Evolutionary conservation across 2,888 invertebrate genomes (phyloP), one percentile per base, ranked within the genome.

Genomic region (Patella ulyssiponensis): DNA sequence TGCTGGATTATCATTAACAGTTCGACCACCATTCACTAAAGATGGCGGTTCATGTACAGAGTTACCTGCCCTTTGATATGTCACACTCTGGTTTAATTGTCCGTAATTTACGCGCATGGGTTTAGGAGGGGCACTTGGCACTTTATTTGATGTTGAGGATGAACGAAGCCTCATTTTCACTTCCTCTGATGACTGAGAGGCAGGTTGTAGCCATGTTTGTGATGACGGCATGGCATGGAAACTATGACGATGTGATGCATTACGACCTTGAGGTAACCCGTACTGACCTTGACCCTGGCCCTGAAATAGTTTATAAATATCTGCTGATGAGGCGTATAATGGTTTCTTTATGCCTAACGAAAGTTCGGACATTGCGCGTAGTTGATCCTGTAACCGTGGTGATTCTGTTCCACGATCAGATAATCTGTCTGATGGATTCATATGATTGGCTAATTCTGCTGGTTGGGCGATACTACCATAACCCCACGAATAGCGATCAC

Each of bases 221-320:
- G 69, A 76, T 54, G 79, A 80, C 4, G 86, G 85, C 83, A 86
- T 83, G 1, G 86, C 81, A 76, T 86, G 85, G 77, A 86, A 85
- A 79, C 87, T 87, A 73, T 85, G 86, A 11, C 86, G 76, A 78
- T 85, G 83, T 17, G 82, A 75, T 44, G 83, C 79, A 64, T 82
- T 80, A 58, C 79, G 27, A 9, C 56, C 71, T 71, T 76, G 76
- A 54, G 76, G 58, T 54, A 76, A 76, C 27, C 76, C 76, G 33
- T 71, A 53, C 20, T 69, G 71, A 71, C 71, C 56, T 71, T 71
- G 71, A 76, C 76, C 76, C 73, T 84, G 84, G 51, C 83, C 83
- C n/a, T 85, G 85, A 78, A 88, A 88, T n/a, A 88, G 83, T 81
- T 86, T 86, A 74, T 87, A 83, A 77, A 88, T 88, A 79, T 88